A percentile compares a stretch with the other conserved stretches of the same genome.
Evolutionary conservation across 53 echinoderm and acorn worm species (phyloP).

Genomic region (Holothuria leucospilota): DNA sequence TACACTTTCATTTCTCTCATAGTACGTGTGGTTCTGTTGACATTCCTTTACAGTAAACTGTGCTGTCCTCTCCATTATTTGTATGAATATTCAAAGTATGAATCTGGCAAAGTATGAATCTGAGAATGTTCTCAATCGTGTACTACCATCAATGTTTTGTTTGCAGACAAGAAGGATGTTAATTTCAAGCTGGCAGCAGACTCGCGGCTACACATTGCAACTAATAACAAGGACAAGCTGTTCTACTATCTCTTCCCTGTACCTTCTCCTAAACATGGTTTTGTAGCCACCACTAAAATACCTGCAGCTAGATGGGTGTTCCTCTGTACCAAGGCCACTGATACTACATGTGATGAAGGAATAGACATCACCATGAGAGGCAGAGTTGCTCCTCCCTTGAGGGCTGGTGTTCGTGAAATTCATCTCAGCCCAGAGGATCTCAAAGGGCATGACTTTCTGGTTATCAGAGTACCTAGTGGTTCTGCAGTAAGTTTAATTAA

Average conservation of each 20-base stretch:
- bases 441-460: constrained; percentile 52
- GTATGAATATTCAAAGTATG: too few relatives aligned
- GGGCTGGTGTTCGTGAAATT: constrained; percentile 59
- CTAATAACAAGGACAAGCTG: constrained; percentile 48
- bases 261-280: constrained; percentile 58
- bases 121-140: too few relatives aligned
- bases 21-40: too few relatives aligned
- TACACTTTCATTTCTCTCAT: too few relatives aligned
- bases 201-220: constrained; percentile 53
- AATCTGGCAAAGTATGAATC: too few relatives aligned
- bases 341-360: constrained; percentile 70
- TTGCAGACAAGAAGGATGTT: background rate
- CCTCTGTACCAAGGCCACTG: constrained; percentile 71
- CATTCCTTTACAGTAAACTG: too few relatives aligned
- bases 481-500: constrained; percentile 19
- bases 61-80: too few relatives aligned
- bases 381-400: constrained; percentile 71
- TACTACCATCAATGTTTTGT: background rate
- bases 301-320: constrained; percentile 67
- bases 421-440: constrained; percentile 59
- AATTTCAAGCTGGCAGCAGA: constrained; percentile 1
- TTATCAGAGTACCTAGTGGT: constrained; percentile 59
- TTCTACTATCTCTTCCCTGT: constrained; percentile 77
- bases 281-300: constrained; percentile 56
- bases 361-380: constrained; percentile 75